Base-by-base conservation (phyloP, 2,888 invertebrate genomes). In the Taenaris catops region DNA sequence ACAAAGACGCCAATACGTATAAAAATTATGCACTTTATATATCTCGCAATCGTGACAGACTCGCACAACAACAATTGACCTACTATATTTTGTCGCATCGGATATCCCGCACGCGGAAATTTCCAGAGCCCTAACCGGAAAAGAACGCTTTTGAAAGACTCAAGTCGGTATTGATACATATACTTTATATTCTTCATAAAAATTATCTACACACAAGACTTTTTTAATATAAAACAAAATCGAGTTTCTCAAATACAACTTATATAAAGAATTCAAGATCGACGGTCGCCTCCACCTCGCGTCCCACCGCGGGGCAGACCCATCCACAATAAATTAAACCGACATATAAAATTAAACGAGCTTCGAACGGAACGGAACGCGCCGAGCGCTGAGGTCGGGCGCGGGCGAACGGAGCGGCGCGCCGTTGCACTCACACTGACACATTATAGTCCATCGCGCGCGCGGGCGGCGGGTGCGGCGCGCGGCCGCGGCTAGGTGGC, bases 191-290 rank as follows among this genome's bases (percentile, higher is more conserved):
- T 80, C 72, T 71, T 64, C 79, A 83, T 81, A 84, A 78, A 84
- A 80, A 81, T 75, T 83, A 81, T 83, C 81, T 81, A 83, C 81
- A 83, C 81, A 83, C 80, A 72, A 78, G 78, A 79, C 75, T 76
- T 73, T 41, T 65, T 64, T 6, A 67, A 68, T 75, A 78, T 71
- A 75, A 79, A 81, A 78, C 73, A 73, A 75, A 73, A 70, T 71
- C 63, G 63, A 69, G 64, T 71, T 76, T 69, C 63, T 74, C 68
- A 74, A 74, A 75, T 73, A 71, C 67, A 75, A 76, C 64, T 76
- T 58, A 71, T 63, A 67, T 53, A 71, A 62, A 64, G 58, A 61
- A 61, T 54, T 58, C 49, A 49, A 56, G 52, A 53, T 55, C 48
- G 55, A 44, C 49, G 38, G 52, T 49, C 32, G 43, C 11, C 33